Evolutionary conservation across 2,888 invertebrate species (phyloP), one percentile per base, ranked within the genome.

Genomic region (Pheosia tremula): DNA sequence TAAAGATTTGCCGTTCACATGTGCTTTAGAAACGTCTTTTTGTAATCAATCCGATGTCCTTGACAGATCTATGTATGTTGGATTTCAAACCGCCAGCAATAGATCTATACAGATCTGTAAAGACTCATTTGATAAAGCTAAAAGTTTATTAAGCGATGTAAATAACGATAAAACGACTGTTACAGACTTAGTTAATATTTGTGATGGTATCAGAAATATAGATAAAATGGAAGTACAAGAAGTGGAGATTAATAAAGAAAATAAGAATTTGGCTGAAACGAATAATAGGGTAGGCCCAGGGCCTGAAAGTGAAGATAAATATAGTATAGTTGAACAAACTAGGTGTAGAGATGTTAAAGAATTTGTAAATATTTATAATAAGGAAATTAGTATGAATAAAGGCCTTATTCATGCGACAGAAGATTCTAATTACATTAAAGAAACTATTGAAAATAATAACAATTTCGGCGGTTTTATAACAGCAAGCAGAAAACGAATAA

Each of bases 61-160:
- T 54, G 86, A 90, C 41, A 84, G 86, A 75, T 86, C 85, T 36
- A 85, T 91, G 80, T 90, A 81, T 84, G 90, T 92, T 9, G 90
- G 89, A 0, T 93, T 93, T 66, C 91, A 90, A 72, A 92, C 93
- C 50, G 89, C 90, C 24, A 93, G 88, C 67, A 88, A 93, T 68
- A 91, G 86, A 56, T 85, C 87, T 50, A 91, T 92, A 71, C 84
- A 89, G 77, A 78, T 93, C 50, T 72, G 67, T 54, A 79, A 84
- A 54, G 82, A 85, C 10, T 89, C 90, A 10, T 90, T 86, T 72
- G 69, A 63, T 36, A 90, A 84, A 76, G 91, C 91, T 1, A 82
- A 85, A 74, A 82, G 61, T 69, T 70, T 93, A 11, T 74, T 93
- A 50, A 61, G 60, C 58, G 69, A 80, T 57, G 77, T 57, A 7